Evolutionary conservation across 2,888 invertebrate species (phyloP).

Genomic region (Timandra comae): DNA sequence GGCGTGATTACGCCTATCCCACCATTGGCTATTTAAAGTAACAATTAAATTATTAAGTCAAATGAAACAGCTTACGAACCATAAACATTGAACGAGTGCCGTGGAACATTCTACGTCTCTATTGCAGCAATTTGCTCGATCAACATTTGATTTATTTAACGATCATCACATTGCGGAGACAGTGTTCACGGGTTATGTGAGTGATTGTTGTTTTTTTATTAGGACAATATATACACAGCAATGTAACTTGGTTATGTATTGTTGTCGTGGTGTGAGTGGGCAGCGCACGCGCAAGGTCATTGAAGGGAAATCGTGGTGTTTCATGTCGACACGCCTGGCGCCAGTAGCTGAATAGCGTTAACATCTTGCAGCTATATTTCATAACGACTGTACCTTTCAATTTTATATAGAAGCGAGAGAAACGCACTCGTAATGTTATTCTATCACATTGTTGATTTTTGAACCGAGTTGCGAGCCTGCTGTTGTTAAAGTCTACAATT

Average conservation of each 20-base stretch:
- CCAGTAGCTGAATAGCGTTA: slow-evolving; percentile 33
- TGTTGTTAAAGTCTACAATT: no score
- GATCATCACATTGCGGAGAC: slow-evolving; percentile 25
- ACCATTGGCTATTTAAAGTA: slow-evolving; percentile 2
- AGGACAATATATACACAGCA: slow-evolving; percentile 25
- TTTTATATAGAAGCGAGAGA: slow-evolving; percentile 22
- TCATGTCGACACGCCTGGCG: slow-evolving; percentile 55
- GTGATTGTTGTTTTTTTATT: slow-evolving; percentile 19
- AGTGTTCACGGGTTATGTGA: slow-evolving; percentile 19
- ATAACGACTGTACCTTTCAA: slow-evolving; percentile 47
- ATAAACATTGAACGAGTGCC: slow-evolving; percentile 23
- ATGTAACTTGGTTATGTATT: slow-evolving; percentile 38
- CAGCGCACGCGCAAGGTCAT: slow-evolving; percentile 62
- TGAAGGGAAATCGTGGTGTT: slow-evolving; percentile 66
- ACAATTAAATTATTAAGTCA: slow-evolving; percentile 5
- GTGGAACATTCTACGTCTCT: slow-evolving; percentile 27
- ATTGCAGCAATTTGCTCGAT: slow-evolving; percentile 27
- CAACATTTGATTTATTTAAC: slow-evolving; percentile 28
- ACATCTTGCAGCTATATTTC: slow-evolving; percentile 56
- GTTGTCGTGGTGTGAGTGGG: slow-evolving; percentile 46
- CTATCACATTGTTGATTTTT: background rate
- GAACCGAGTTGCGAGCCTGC: background rate
- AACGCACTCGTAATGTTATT: no score
- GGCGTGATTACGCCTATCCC: no score
- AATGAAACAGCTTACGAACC: slow-evolving; percentile 15